A percentile compares a stretch with the other conserved stretches of the same genome.
Evolutionary conservation across 2,888 invertebrate genomes (phyloP).

Genomic region (Lydus trimaculatus): DNA sequence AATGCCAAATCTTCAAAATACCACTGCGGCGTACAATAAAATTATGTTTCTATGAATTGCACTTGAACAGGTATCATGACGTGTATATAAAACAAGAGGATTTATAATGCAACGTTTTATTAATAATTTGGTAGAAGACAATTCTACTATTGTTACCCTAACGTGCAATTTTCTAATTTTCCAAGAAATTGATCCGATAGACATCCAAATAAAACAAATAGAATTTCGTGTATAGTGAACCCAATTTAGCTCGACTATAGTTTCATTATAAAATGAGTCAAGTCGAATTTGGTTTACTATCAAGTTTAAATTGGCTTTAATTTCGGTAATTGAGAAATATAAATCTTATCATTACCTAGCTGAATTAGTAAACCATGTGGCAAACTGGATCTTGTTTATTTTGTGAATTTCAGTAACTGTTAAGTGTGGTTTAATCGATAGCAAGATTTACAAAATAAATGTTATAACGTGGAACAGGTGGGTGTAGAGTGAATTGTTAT

Average conservation of each 20-base stretch:
- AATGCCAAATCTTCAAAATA: not conserved
- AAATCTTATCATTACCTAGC: too few species aligned
- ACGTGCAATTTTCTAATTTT: not conserved
- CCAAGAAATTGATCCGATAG: not conserved
- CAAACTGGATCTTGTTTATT: too few species aligned
- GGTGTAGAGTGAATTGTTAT: not conserved
- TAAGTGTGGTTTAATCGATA: not conserved
- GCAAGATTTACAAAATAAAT: not conserved
- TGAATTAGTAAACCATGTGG: not conserved
- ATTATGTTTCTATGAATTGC: not conserved
- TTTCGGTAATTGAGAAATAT: not conserved
- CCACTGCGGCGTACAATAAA: not conserved
- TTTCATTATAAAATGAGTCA: not conserved
- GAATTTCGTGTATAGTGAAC: not conserved
- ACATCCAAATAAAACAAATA: not conserved
- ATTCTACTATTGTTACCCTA: not conserved
- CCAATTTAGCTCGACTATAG: not conserved
- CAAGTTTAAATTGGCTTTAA: not conserved
- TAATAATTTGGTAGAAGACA: not conserved
- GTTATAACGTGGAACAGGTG: conserved; percentile 4
- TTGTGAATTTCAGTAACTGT: not conserved
- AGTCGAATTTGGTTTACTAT: not conserved
- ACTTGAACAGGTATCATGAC: not conserved
- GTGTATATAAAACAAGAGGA: not conserved
- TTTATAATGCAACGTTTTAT: not conserved